Base-by-base conservation (phyloP, 2,888 invertebrate genomes). In the Meghimatium bilineatum region DNA sequence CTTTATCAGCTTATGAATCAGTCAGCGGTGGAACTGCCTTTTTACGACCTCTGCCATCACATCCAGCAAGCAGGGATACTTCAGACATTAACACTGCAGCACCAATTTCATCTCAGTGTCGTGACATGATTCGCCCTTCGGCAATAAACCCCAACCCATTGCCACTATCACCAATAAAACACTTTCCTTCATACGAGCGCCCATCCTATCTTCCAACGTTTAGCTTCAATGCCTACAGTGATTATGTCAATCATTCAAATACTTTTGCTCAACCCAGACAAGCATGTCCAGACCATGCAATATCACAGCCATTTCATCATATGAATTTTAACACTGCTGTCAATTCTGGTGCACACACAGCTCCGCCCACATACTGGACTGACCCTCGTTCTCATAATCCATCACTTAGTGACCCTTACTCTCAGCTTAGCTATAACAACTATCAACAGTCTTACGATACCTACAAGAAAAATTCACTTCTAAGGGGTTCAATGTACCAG, bases 191-290 rank as follows among this genome's bases (percentile, higher is more conserved):
- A 0, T 90, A 88, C 77, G 90, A 90, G 38, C 86, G 89, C 76
- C 87, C 89, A 1, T 85, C 90, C 0, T 91, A 91, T 69, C 80
- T 91, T 52, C 88, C 90, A 38, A 89, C 90, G 72, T 88, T 90
- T 84, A 88, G 89, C 14, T 84, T 90, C n/a, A 88, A 88, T 71
- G 86, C 91, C 8, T 90, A 90, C 82, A 85, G 89, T 23, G 91
- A 90, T 38, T 90, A 90, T 74, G 88, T 90, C 76, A 88, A 85
- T 71, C 87, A 88, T 3, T 84, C 87, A 69, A 81, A 84, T 23
- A n/a, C 69, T 5, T 85, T 87, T 1, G 83, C 87, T 71, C 74
- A 87, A 29, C 78, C 87, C 67, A 84, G 88, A 32, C 87, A 87
- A 38, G 86, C 85, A 12, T 89, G 88, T 63, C 67, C 89, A 12